Base-by-base conservation (phyloP, 2,113 vertebrate species). In the Microtus montanus region DNA sequence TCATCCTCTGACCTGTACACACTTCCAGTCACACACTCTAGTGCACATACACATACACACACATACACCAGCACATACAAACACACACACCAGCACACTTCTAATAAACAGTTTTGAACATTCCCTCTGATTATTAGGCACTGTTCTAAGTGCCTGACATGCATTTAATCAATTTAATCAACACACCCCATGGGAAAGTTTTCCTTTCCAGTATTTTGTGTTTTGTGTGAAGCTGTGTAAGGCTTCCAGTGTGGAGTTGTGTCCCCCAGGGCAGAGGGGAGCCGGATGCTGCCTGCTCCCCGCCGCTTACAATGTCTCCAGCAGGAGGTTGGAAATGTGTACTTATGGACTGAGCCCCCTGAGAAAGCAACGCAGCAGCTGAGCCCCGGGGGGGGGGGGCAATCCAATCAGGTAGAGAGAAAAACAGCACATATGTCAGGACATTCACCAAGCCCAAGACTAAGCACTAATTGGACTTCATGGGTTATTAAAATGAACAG, bases 111-210 rank as follows among this genome's bases (percentile, higher is more conserved):
- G 54, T 64, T 70, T 83, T 73, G 12, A 96, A 61, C 68, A 73
- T 92, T 73, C 68, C 7, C 19, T 44, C 52, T 66, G 49, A 41
- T 63, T 73, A 35, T 74, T 84, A 88, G 49, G 20, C 38, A 41
- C 49, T 35, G 89, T 88, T 89, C 38, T 85, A 88, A 90, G 54
- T 28, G 68, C 35, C 73, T 66, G 61, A 49, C 26, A 68, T 52
- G 52, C 77, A 86, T 84, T 92, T 95, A 73, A 68, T 44, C 94
- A 91, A 92, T 82, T 95, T 89, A 95, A 95, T 94, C 87, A 91
- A 74, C 33, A 58, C 30, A 73, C 75, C 38, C 54, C 92, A 24
- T 2, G 61, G 83, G 91, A 84, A 95, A 93, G 90, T 47, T 58
- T 94, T 94, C 66, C 87, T 41, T 26, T 47, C 68, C 28, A 38